Percentiles rank a stretch among this genome's conserved stretches.
phyloP scores from a whole-genome alignment of 2,888 invertebrate species.

The Melieria picta region DNA sequence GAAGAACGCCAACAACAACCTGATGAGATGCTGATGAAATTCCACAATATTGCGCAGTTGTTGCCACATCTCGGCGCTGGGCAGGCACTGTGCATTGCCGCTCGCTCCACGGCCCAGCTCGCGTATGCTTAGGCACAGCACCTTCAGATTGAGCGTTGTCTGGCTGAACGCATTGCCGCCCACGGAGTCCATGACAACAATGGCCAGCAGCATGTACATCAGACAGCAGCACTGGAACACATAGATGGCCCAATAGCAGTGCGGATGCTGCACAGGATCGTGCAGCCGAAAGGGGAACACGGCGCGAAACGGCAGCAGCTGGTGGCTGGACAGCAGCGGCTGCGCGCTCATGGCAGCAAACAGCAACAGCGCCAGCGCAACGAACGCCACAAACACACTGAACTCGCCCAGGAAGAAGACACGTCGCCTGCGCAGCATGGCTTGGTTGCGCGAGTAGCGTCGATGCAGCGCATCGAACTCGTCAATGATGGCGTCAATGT shows the following conservation, averaged over 20 bases:
- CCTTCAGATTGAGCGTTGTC: constrained; percentile 53
- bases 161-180: constrained; percentile 49
- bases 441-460: constrained; percentile 31
- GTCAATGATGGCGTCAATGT: constrained; percentile 48
- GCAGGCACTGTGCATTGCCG: not conserved
- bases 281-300: constrained; percentile 51
- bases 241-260: constrained; percentile 42
- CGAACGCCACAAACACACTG: constrained; percentile 32
- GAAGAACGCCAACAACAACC: constrained; percentile 39
- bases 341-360: constrained; percentile 49
- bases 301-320: constrained; percentile 48
- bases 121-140: constrained; percentile 51
- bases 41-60: constrained; percentile 48
- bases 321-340: constrained; percentile 46
- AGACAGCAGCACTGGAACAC: constrained; percentile 47
- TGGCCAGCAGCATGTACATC: constrained; percentile 46
- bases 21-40: constrained; percentile 57
- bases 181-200: constrained; percentile 51
- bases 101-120: constrained; percentile 38
- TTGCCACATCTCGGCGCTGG: constrained; percentile 39
- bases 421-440: constrained; percentile 46
- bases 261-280: constrained; percentile 37
- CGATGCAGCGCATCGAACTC: constrained; percentile 35
- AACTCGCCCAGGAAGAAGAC: constrained; percentile 48
- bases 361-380: constrained; percentile 43